These are phyloP conservation scores for Mormyrops boulengeri DNA, from an alignment of 2,797 vertebrate species.

Conservation along the genomic window DNA sequence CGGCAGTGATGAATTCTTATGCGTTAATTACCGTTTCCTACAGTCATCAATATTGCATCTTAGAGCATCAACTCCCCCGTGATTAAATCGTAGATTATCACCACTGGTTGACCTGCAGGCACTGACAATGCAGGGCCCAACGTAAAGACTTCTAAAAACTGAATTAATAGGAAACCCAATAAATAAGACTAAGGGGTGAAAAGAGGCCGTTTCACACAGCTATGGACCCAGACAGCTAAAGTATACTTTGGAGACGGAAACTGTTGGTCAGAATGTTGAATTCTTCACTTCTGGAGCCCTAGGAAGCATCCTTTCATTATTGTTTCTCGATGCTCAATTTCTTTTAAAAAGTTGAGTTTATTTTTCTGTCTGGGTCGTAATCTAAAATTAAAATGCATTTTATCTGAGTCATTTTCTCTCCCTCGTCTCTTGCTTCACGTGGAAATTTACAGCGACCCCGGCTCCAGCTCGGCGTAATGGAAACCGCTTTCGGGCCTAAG, in stretches of 20 bases:
- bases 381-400: conserved; percentile 32
- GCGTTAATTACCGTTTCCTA: neutral
- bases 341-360: conserved; percentile 22
- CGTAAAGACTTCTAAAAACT: neutral
- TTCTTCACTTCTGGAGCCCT: conserved; percentile 8
- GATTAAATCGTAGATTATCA: neutral
- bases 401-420: conserved; percentile 15
- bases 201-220: neutral
- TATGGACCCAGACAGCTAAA: neutral
- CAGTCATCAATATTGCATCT: neutral
- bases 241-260: conserved; percentile 5
- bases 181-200: neutral
- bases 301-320: neutral
- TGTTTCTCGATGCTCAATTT: conserved; percentile 18
- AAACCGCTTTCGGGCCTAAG: conserved; percentile 30
- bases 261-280: neutral
- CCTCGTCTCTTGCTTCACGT: conserved; percentile 22
- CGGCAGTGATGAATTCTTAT: conserved; percentile 33
- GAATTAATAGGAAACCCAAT: neutral
- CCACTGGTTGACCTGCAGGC: neutral
- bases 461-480: conserved; percentile 25
- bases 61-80: neutral
- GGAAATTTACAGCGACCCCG: conserved; percentile 24
- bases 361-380: conserved; percentile 25
- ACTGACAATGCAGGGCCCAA: neutral